Percentiles rank a stretch among this genome's conserved stretches.
Evolutionary conservation across 2,113 vertebrate species (phyloP).

Genomic region (Nibea albiflora): DNA sequence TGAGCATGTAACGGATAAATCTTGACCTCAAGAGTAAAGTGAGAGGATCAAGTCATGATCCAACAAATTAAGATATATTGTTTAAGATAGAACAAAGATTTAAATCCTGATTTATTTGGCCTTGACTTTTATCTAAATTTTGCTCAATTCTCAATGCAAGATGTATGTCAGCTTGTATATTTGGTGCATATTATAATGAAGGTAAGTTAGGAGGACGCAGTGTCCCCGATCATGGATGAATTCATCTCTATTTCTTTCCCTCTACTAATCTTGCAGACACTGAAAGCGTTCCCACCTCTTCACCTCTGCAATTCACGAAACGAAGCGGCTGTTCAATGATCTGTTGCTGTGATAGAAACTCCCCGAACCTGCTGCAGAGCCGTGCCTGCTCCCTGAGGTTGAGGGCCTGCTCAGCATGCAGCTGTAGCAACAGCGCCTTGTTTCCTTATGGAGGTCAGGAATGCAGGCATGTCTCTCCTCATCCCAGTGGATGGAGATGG

Average conservation of each 20-base stretch:
- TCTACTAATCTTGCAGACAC: conserved; percentile 7
- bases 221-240: background rate
- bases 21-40: background rate
- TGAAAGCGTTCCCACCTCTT: conserved; percentile 20
- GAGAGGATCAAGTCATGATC: background rate
- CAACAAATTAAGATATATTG: background rate
- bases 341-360: conserved; percentile 31
- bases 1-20: background rate
- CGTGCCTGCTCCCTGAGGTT: conserved; percentile 43
- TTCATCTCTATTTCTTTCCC: conserved; percentile 3
- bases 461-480: conserved; percentile 57
- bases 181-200: background rate
- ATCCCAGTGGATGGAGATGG: conserved; percentile 74
- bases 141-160: background rate
- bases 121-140: background rate
- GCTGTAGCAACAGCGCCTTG: conserved; percentile 78
- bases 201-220: too few species aligned
- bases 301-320: conserved; percentile 23
- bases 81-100: background rate
- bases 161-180: background rate
- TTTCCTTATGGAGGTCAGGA: conserved; percentile 75
- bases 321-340: conserved; percentile 35
- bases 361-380: conserved; percentile 37
- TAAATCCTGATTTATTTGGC: background rate
- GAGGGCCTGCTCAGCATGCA: conserved; percentile 67